Evolutionary conservation across 2,888 invertebrate species (phyloP), one percentile per base, ranked within the genome.

Genomic region (Apodemia duryi): DNA sequence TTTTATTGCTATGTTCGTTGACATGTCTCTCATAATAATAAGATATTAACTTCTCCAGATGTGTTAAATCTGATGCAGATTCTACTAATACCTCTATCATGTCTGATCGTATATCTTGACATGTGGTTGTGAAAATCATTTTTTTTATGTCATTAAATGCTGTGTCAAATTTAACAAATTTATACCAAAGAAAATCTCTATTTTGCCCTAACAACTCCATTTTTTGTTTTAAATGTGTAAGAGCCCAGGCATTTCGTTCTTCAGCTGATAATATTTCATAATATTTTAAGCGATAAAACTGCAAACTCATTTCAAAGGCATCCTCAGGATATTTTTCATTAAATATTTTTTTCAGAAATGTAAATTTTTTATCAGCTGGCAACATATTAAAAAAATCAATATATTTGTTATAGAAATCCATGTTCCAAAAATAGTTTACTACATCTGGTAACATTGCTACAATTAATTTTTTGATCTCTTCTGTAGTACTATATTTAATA

Each of bases 1-100:
- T 86, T 2, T 63, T 57, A n/a, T 66, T 62, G 46, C 51, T 68
- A 43, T 49, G 68, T 73, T 85, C 87, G 70, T 86, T 86, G 0
- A 77, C 71, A 73, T 85, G 84, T 65, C 82, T 79, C 1, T 80
- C 75, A 66, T 78, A 77, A 70, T 78, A 87, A 72, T 86, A 80
- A 13, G 73, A 73, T 4, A 86, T 72, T 6, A 86, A 66, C 32
- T 66, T 74, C 66, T 73, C 73, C 28, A 85, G 64, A 2, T 86
- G 78, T 2, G 69, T 63, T 63, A 82, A 75, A 61, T 69, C 81
- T 72, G 75, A 78, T 28, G 38, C 38, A 38, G 38, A 38, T 38
- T 38, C 38, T 38, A 38, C 38, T 38, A 38, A 38, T 38, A 38
- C 38, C 6, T 38, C 38, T 38, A 38, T 6, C 38, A 38, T 38